These are phyloP conservation scores for Myopa testacea DNA, from an alignment of 2,888 invertebrate genomes.

Conservation along the genomic window DNA sequence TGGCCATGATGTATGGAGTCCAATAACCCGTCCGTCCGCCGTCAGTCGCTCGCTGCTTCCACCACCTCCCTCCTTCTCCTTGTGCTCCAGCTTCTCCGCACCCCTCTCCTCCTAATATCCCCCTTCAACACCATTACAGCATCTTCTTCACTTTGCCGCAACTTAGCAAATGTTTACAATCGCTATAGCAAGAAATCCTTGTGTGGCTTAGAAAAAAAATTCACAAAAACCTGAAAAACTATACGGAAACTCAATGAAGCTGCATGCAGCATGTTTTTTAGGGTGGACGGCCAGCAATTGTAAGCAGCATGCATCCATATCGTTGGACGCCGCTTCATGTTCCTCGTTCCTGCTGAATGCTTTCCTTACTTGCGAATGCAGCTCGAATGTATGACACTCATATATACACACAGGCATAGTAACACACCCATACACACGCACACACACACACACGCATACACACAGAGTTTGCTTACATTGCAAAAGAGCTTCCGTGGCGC, in stretches of 20 bases:
- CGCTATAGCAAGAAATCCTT: slow-evolving; percentile 12
- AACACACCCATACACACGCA: not conserved
- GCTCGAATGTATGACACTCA: not conserved
- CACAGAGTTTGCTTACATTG: not conserved
- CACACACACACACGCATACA: not conserved
- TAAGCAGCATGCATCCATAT: not conserved
- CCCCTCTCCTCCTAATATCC: not conserved
- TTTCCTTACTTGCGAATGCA: not conserved
- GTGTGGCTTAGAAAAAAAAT: slow-evolving; percentile 4
- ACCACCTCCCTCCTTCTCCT: not conserved
- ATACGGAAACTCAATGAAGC: slow-evolving; percentile 17
- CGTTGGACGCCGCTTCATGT: not conserved
- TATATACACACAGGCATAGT: not conserved
- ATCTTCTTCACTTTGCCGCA: not conserved
- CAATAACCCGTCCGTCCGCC: slow-evolving; percentile 12
- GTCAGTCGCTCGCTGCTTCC: not conserved
- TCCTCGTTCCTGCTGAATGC: not conserved
- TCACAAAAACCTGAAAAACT: not conserved
- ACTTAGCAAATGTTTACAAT: slow-evolving; percentile 32
- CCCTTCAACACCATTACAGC: not conserved
- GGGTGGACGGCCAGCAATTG: slow-evolving; percentile 27
- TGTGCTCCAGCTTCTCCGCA: not conserved
- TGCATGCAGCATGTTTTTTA: slow-evolving; percentile 12
- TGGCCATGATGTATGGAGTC: slow-evolving; percentile 34
- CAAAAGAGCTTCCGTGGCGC: slow-evolving; percentile 28